A percentile compares a stretch with the other conserved stretches of the same genome.
Conservation (phyloP, 30 jellyfish, hydroid and myxozoan species). For the Aurelia sp. region DNA sequence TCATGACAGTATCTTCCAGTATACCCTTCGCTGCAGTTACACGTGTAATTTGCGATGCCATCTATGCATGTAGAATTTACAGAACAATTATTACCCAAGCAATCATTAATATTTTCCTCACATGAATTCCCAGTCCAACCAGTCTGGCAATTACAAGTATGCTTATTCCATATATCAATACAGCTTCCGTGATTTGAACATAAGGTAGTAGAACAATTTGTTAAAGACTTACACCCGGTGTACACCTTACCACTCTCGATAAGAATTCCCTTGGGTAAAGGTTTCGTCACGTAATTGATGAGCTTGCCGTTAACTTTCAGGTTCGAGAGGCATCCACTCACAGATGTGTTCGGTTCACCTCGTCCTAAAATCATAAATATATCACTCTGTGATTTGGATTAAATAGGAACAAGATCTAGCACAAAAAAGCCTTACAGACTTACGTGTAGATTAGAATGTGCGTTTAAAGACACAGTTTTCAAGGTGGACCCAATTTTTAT, state of each 20-base stretch:
- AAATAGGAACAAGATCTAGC: too few relatives aligned
- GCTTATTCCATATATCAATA: constrained; percentile 45
- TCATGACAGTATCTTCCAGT: constrained; percentile 62
- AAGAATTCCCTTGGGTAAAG: constrained; percentile 18
- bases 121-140: constrained; percentile 85
- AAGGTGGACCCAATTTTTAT: too few relatives aligned
- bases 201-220: constrained; percentile 45
- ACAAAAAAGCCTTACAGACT: too few relatives aligned
- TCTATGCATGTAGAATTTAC: constrained; percentile 68
- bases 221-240: constrained; percentile 31
- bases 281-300: constrained; percentile 35
- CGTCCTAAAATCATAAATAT: not conserved
- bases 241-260: constrained; percentile 11
- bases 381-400: too few relatives aligned
- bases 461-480: too few relatives aligned
- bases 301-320: constrained; percentile 37
- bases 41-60: constrained; percentile 56
- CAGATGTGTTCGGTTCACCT: not conserved
- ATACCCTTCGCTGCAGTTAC: constrained; percentile 66
- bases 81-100: constrained; percentile 43
- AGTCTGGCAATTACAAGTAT: constrained; percentile 48
- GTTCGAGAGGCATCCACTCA: constrained; percentile 53
- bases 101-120: constrained; percentile 63
- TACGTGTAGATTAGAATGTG: too few relatives aligned
- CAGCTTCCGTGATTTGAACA: constrained; percentile 74